Evolutionary conservation across 2,888 invertebrate species (phyloP), one percentile per base, ranked within the genome.

Genomic region (Calephelis perditalis): DNA sequence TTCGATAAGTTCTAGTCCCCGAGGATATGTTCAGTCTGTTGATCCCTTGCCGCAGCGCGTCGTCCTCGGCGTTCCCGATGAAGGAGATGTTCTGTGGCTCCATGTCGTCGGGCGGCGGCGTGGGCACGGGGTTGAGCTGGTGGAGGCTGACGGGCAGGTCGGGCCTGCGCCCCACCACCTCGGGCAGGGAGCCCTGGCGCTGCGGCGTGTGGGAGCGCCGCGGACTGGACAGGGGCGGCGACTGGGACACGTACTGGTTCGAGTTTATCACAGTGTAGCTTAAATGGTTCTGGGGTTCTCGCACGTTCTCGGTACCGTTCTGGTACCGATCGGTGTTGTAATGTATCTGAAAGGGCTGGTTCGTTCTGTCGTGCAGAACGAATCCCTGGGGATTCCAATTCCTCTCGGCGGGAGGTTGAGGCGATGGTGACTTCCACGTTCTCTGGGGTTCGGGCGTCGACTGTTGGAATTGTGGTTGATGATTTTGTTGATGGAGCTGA

Each of bases 21-120:
- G 96, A 97, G 10, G 96, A 95, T 69, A 97, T 97, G 81, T 97
- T 95, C 68, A 97, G 89, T 71, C 95, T 92, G 73, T 94, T 93
- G 73, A 96, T 93, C 72, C 95, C 94, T 74, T 93, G 93, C 54
- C 92, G 87, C 11, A 93, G 73, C 4, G 91, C 91, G 72, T 92
- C 92, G 71, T 92, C 81, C 44, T 89, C 88, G 36, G 93, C 92
- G 80, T 93, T 94, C 75, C 96, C 97, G 70, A 97, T 97, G 77
- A 97, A 97, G 61, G 97, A 97, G 74, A 97, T 97, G 86, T 96
- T 97, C 80, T 97, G 97, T 0, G 97, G 97, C 73, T 96, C 97
- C 97, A 97, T 97, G 76, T 96, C 96, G 77, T 96, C 96, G 35
- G 93, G 93, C 54, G 94, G 92, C 94, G 94, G n/a, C 93, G 92